These are phyloP conservation scores for Triplophysa dalaica DNA, from an alignment of 2,113 vertebrate species.

Conservation along the genomic window DNA sequence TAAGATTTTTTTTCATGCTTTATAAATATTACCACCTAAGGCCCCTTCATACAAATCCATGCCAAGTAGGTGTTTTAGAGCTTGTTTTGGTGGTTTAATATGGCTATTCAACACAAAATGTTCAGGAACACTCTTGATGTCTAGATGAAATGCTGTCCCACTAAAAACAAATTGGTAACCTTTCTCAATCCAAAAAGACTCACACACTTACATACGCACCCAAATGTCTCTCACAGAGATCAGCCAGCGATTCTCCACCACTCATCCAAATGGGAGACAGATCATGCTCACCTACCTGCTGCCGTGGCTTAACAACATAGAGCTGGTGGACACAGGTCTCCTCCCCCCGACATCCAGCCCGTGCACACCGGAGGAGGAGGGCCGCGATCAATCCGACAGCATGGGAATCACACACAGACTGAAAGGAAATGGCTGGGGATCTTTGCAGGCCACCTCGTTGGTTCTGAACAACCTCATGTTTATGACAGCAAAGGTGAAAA, in stretches of 20 bases:
- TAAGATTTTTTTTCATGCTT: conserved; percentile 59
- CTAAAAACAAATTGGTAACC: conserved; percentile 3
- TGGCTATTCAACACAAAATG: too few relatives aligned
- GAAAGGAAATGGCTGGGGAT: conserved; percentile 96
- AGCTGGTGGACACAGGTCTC: conserved; percentile 93
- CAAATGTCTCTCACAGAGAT: conserved; percentile 76
- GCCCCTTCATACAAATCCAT: too few relatives aligned
- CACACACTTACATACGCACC: background rate
- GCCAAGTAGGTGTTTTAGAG: too few relatives aligned
- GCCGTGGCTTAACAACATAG: conserved; percentile 96
- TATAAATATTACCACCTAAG: background rate
- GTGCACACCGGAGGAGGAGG: conserved; percentile 89
- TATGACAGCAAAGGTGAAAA: conserved; percentile 95
- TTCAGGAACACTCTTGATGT: too few relatives aligned
- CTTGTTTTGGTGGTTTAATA: too few relatives aligned
- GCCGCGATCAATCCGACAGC: conserved; percentile 77
- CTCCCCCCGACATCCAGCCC: conserved; percentile 91
- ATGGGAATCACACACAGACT: conserved; percentile 74
- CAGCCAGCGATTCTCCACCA: conserved; percentile 94
- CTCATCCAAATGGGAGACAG: conserved; percentile 93
- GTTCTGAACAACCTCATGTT: conserved; percentile 99
- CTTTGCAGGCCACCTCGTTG: conserved; percentile 90
- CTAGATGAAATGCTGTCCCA: background rate
- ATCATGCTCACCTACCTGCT: conserved; percentile 97
- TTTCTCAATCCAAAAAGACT: background rate